These are phyloP conservation scores for Pherbina coryleti DNA, from an alignment of 2,888 invertebrate genomes.

Conservation along the genomic window DNA sequence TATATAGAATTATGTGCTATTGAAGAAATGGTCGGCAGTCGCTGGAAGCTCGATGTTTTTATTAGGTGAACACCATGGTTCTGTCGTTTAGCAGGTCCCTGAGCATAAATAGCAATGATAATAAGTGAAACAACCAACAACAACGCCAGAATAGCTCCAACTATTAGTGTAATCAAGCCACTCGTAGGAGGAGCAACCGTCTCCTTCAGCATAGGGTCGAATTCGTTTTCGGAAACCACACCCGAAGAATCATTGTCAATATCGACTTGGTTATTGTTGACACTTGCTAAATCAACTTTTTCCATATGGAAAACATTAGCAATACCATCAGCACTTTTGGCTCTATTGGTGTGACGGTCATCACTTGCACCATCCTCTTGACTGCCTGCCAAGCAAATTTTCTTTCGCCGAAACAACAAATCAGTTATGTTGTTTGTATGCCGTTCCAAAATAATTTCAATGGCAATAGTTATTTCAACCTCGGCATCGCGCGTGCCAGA, in stretches of 20 bases:
- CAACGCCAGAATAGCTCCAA: slow-evolving; percentile 67
- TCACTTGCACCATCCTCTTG: slow-evolving; percentile 51
- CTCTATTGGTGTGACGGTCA: background rate
- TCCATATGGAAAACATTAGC: background rate
- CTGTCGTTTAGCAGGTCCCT: slow-evolving; percentile 68
- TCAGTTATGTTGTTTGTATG: slow-evolving; percentile 78
- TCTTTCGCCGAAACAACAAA: slow-evolving; percentile 84
- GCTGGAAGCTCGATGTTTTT: slow-evolving; percentile 69
- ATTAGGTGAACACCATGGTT: slow-evolving; percentile 68
- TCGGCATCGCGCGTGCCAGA: slow-evolving; percentile 85
- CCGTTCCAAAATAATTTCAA: slow-evolving; percentile 83
- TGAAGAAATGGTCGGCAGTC: slow-evolving; percentile 67
- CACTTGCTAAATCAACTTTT: background rate
- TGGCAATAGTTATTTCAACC: slow-evolving; percentile 84
- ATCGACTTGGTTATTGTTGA: slow-evolving; percentile 30
- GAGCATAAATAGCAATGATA: slow-evolving; percentile 68
- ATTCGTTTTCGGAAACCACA: slow-evolving; percentile 54
- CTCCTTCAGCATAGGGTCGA: slow-evolving; percentile 65
- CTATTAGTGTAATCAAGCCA: slow-evolving; percentile 66
- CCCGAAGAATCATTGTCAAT: slow-evolving; percentile 46
- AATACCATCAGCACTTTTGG: background rate
- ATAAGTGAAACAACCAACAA: slow-evolving; percentile 67
- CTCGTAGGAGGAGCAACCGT: slow-evolving; percentile 67
- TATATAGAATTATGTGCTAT: slow-evolving; percentile 67
- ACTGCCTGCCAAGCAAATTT: slow-evolving; percentile 78